These are phyloP conservation scores for Heliconius ismenius DNA, from an alignment of 2,888 invertebrate species.

Conservation along the genomic window DNA sequence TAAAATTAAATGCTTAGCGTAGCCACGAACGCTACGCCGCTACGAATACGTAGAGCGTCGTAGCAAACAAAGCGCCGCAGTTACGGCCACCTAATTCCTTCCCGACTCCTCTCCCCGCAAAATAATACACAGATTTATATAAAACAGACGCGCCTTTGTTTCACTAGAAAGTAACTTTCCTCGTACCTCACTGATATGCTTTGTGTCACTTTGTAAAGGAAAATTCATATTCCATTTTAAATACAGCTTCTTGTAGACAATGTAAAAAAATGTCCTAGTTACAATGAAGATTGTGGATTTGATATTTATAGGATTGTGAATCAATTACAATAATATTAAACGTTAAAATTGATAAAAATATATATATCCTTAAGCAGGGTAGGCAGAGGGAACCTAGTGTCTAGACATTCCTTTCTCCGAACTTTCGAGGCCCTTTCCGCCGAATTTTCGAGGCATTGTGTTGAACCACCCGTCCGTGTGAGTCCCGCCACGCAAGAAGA, in stretches of 20 bases:
- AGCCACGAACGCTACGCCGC: conserved; percentile 35
- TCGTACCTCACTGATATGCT: conserved; percentile 38
- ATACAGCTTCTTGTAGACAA: conserved; percentile 3
- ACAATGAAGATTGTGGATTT: background rate
- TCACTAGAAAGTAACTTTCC: conserved; percentile 41
- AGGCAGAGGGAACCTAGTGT: no score
- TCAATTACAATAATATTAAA: no score
- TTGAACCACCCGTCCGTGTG: no score
- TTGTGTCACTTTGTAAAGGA: conserved; percentile 39
- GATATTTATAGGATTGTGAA: background rate
- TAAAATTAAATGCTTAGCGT: conserved; percentile 10
- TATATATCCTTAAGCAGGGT: no score
- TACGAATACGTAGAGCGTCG: conserved; percentile 40
- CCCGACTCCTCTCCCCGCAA: conserved; percentile 36
- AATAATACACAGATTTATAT: conserved; percentile 44
- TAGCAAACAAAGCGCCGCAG: conserved; percentile 42
- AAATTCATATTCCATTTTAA: conserved; percentile 23
- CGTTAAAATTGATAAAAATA: no score
- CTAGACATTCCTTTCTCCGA: no score
- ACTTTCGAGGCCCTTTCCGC: no score
- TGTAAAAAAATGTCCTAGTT: background rate
- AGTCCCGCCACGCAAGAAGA: no score
- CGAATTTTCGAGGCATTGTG: no score
- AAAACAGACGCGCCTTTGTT: conserved; percentile 43
- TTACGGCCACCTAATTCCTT: conserved; percentile 43